A percentile compares a stretch with the other conserved stretches of the same genome.
These are phyloP conservation scores for Riparia riparia DNA, from an alignment of 2,113 vertebrate species.

Conservation along the genomic window DNA sequence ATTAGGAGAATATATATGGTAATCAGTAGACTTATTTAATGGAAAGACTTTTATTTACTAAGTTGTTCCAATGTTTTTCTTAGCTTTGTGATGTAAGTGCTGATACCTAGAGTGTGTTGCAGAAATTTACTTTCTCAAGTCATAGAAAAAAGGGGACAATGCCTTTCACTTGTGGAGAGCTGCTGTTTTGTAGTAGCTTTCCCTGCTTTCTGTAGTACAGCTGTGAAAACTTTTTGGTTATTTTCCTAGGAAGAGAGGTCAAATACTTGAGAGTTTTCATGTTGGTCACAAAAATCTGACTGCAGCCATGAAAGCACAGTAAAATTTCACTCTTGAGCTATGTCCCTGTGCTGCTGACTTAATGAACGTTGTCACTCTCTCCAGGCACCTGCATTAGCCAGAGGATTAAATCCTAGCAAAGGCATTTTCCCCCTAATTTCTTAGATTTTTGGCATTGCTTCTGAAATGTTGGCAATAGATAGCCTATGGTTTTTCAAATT, in stretches of 20 bases:
- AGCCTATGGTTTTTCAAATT: conserved; percentile 49
- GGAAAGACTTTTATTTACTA: background rate
- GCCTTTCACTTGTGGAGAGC: background rate
- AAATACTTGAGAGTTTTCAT: background rate
- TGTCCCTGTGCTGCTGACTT: background rate
- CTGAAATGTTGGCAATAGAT: conserved; percentile 34
- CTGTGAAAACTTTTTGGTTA: fast-evolving
- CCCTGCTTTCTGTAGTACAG: background rate
- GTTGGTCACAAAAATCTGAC: background rate
- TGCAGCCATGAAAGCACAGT: background rate
- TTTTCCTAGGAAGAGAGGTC: background rate
- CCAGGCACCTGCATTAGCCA: background rate
- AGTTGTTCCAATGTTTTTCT: background rate
- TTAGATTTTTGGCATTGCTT: conserved; percentile 36
- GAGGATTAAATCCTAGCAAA: conserved; percentile 13
- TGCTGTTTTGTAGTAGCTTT: background rate
- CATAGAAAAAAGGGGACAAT: background rate
- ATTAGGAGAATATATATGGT: background rate
- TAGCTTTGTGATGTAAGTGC: background rate
- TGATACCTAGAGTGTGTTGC: background rate
- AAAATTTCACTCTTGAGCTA: background rate
- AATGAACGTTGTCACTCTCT: background rate
- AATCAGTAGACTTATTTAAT: background rate
- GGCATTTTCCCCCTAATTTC: background rate
- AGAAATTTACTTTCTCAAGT: background rate